Evolutionary conservation across 53 echinoderm and acorn worm species (phyloP).

Genomic region (Mesocentrotus franciscanus): DNA sequence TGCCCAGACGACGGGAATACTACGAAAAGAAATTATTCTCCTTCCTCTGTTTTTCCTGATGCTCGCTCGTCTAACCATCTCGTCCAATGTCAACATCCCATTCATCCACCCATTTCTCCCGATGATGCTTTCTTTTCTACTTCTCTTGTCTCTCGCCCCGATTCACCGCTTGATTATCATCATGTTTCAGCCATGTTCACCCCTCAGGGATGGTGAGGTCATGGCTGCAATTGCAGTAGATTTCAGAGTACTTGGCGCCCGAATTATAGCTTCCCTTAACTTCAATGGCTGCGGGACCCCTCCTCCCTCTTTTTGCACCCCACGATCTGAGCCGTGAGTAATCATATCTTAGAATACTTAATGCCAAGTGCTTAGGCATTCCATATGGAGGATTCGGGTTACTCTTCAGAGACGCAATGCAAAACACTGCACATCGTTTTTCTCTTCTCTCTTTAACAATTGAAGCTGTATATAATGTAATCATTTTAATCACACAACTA

Average conservation of each 20-base stretch:
- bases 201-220: conserved; percentile 26
- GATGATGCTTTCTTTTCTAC: not conserved
- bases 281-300: not conserved
- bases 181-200: conserved; percentile 37
- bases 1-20: not conserved
- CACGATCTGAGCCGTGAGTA: conserved; percentile 12
- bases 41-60: not conserved
- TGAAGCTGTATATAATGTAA: not conserved
- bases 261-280: not conserved
- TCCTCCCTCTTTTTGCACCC: not conserved
- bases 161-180: conserved; percentile 16
- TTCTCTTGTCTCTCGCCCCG: not conserved
- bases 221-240: conserved; percentile 22
- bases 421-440: not conserved
- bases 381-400: not conserved
- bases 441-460: not conserved
- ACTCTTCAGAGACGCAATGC: not conserved
- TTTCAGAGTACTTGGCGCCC: conserved; percentile 26
- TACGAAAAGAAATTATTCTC: not conserved
- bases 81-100: conserved; percentile 8
- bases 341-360: conserved; percentile 28
- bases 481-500: no score
- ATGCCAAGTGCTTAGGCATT: not conserved
- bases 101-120: not conserved
- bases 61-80: not conserved